Percentiles rank a stretch among this genome's conserved stretches.
phyloP scores from a whole-genome alignment of 2,797 vertebrate species.

The Peromyscus melanophrys region DNA sequence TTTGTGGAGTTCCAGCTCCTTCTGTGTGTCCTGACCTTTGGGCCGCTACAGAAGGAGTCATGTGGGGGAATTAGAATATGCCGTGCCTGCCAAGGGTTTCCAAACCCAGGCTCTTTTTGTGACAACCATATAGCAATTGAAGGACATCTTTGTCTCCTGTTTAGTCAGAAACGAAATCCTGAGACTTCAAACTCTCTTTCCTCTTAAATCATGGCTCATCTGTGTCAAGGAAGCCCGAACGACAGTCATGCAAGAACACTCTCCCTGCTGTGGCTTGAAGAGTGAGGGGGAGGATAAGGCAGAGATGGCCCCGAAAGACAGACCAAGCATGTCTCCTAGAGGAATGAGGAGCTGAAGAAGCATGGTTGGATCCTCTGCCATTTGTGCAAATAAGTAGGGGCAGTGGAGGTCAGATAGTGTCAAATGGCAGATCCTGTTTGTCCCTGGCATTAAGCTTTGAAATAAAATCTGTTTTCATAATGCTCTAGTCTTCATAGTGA shows the following conservation, averaged over 20 bases:
- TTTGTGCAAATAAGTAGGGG: neutral
- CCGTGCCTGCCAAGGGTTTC: constrained; percentile 55
- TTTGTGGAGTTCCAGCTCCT: constrained; percentile 70
- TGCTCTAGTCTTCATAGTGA: constrained; percentile 28
- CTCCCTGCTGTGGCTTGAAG: neutral
- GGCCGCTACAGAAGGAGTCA: constrained; percentile 64
- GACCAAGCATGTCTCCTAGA: neutral
- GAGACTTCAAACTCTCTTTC: constrained; percentile 26
- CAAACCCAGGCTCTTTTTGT: constrained; percentile 73
- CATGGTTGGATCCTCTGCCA: neutral
- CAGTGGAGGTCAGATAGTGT: neutral
- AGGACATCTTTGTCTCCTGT: constrained; percentile 69
- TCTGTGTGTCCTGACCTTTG: constrained; percentile 82
- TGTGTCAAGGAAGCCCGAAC: neutral
- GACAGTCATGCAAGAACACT: neutral
- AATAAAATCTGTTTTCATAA: constrained; percentile 62
- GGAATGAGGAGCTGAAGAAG: neutral
- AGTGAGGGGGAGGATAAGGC: neutral
- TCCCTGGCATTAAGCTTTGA: constrained; percentile 31
- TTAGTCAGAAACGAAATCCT: constrained; percentile 45
- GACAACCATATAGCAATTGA: constrained; percentile 68
- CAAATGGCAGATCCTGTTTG: constrained; percentile 7
- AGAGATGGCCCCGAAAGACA: neutral
- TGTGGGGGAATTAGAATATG: constrained; percentile 74
- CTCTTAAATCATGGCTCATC: neutral